A percentile compares a stretch with the other conserved stretches of the same genome.
Conservation (phyloP, 1,140 invertebrate species). For the Hycleus phaleratus region DNA sequence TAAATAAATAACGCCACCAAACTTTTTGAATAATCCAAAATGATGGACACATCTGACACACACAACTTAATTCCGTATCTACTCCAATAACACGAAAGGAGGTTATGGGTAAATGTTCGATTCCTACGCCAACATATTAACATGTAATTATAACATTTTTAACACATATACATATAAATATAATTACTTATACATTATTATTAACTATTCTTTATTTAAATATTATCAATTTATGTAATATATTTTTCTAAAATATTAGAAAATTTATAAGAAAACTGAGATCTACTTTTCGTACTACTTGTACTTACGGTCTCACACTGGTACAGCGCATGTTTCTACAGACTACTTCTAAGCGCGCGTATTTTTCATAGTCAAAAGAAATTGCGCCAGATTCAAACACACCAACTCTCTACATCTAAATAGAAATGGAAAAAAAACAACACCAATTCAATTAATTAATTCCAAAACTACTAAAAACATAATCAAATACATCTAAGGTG, state of each 20-base stretch:
- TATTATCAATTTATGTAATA: not conserved
- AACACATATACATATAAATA: slow-evolving; percentile 9
- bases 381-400: slow-evolving; percentile 25
- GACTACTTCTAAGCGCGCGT: slow-evolving; percentile 33
- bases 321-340: slow-evolving; percentile 30
- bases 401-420: too few species aligned
- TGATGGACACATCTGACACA: slow-evolving; percentile 56
- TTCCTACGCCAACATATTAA: slow-evolving; percentile 40
- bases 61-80: slow-evolving; percentile 56
- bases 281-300: slow-evolving; percentile 36
- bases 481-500: too few species aligned
- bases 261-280: slow-evolving; percentile 15
- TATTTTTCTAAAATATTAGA: not conserved
- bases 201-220: not conserved
- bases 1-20: slow-evolving; percentile 39
- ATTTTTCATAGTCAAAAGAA: slow-evolving; percentile 24
- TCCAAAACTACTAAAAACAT: too few species aligned
- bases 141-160: slow-evolving; percentile 23
- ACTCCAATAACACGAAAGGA: slow-evolving; percentile 60
- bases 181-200: not conserved
- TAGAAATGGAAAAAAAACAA: too few species aligned
- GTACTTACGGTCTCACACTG: slow-evolving; percentile 19
- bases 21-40: slow-evolving; percentile 47
- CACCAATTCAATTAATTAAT: too few species aligned
- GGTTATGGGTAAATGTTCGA: slow-evolving; percentile 58